A percentile compares a stretch with the other conserved stretches of the same genome.
phyloP scores from a whole-genome alignment of 2,888 invertebrate species.

The Esperia sulphurella region DNA sequence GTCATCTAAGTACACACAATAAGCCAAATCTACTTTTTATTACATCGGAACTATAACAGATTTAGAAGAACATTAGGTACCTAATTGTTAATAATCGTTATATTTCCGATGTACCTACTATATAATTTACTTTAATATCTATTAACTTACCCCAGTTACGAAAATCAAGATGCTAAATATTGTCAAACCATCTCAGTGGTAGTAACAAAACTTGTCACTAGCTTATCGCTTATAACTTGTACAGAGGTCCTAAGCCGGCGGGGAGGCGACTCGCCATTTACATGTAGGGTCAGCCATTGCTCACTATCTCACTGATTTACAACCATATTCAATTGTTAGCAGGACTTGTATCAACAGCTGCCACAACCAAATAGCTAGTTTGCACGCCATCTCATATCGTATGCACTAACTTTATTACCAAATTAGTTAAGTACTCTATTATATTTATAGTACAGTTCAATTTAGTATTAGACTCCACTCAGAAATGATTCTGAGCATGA shows the following conservation, averaged over 20 bases:
- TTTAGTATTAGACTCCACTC: not conserved
- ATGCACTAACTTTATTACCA: not conserved
- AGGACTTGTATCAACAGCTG: constrained; percentile 70
- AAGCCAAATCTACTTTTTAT: too few relatives aligned
- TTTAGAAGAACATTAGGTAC: too few relatives aligned
- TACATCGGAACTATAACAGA: too few relatives aligned
- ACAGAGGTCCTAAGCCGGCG: constrained; percentile 36
- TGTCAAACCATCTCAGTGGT: too few relatives aligned
- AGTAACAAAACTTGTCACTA: constrained; percentile 8
- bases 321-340: constrained; percentile 72
- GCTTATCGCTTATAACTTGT: constrained; percentile 35
- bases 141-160: too few relatives aligned
- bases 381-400: constrained; percentile 15
- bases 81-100: too few relatives aligned
- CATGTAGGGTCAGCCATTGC: constrained; percentile 60
- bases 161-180: too few relatives aligned
- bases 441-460: not conserved
- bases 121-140: too few relatives aligned
- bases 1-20: too few relatives aligned
- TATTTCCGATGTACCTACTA: too few relatives aligned
- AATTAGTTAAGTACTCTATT: not conserved
- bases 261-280: constrained; percentile 56
- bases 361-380: constrained; percentile 56
- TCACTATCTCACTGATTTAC: constrained; percentile 71
- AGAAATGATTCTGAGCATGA: too few relatives aligned